Evolutionary conservation across 2,888 invertebrate genomes (phyloP).

Genomic region (Hybos culiciformis): DNA sequence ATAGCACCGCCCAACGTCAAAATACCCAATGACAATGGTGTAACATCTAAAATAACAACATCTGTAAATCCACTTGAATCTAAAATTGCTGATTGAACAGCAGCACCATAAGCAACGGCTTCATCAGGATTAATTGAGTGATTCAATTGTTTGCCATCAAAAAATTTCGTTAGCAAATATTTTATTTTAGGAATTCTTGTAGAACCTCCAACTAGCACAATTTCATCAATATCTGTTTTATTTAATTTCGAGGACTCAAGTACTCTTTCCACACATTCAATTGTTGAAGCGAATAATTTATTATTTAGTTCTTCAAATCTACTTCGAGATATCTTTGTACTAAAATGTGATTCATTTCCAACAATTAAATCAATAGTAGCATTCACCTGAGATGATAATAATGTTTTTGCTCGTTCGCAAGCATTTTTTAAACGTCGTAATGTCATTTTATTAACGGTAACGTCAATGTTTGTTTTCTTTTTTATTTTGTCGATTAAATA

Average conservation of each 20-base stretch:
- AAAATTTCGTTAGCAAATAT: too few relatives aligned
- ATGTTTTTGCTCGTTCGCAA: conserved; percentile 68
- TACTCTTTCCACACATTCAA: conserved; percentile 91
- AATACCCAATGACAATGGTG: background rate
- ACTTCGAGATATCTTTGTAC: too few relatives aligned
- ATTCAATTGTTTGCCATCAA: background rate
- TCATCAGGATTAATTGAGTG: background rate
- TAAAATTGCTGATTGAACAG: background rate
- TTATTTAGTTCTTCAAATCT: conserved; percentile 87
- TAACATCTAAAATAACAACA: background rate
- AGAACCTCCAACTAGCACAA: too few relatives aligned
- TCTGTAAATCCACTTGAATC: background rate
- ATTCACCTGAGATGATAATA: conserved; percentile 65
- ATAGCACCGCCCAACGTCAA: background rate
- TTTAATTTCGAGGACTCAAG: too few relatives aligned
- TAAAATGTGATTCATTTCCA: too few relatives aligned
- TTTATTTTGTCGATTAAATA: conserved; percentile 76
- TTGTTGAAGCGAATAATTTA: conserved; percentile 79
- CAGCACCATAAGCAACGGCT: background rate
- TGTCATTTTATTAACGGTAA: conserved; percentile 68
- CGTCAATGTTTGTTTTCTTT: conserved; percentile 74
- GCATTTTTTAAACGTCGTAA: conserved; percentile 75
- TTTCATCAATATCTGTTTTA: too few relatives aligned
- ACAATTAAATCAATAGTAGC: conserved; percentile 84
- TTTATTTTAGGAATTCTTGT: too few relatives aligned